Evolutionary conservation across 2,888 invertebrate species (phyloP), one percentile per base, ranked within the genome.

Genomic region (Criorhina ranunculi): DNA sequence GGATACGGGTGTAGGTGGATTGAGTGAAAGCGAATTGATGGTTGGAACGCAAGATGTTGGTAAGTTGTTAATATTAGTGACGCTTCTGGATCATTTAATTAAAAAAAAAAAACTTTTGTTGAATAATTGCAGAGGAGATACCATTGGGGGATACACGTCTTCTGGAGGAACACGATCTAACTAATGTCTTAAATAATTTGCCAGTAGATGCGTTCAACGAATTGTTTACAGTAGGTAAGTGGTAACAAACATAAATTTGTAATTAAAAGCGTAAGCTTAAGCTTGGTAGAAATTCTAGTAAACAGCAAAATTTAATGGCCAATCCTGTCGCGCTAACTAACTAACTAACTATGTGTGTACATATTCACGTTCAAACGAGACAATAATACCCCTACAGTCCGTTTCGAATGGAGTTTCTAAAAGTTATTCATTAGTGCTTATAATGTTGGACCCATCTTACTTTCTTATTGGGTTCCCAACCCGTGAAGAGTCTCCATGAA

Each of bases 191-290:
- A 80, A 96, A 95, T 91, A 95, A 95, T 89, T 93, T 96, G 89
- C 95, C 96, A 86, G 95, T 95, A 81, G 96, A 96, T 90, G 96
- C 96, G 89, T 96, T 97, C 91, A 96, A 95, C 91, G 96, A 96
- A 90, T 93, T 96, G 67, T 96, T 96, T 92, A 94, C 95, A 89
- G 94, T 95, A 89, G 96, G 95, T 95, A 92, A 92, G 88, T 88
- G 0, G 24, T 31, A 9, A 15, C 1, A 8, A 12, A 42, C 1
- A 24, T 24, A 1, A 24, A 24, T 24, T 24, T 4, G 1, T 24
- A 24, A 24, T 24, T 24, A 3, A 24, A 4, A 24, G 24, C 24
- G 24, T 3, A 24, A 24, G 24, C 24, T 24, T 24, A 24, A 24
- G 24, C 2, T 24, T 3, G 1, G 24, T 24, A 24, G n/a, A n/a